These are phyloP conservation scores for Tretioscincus oriximinensis DNA, from an alignment of 2,113 vertebrate species.

Conservation along the genomic window DNA sequence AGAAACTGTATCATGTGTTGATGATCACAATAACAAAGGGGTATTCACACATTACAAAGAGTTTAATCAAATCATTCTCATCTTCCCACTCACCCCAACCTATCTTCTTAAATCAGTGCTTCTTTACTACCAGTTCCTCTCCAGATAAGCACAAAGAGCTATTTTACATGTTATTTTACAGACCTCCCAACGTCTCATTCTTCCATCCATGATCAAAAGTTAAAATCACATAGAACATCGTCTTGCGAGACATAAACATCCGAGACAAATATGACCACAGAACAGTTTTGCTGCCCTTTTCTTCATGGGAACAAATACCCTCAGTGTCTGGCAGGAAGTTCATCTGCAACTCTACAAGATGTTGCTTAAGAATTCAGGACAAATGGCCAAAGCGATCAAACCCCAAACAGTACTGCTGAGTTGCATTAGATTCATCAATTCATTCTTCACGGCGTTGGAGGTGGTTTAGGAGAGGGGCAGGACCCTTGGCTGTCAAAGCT, in stretches of 20 bases:
- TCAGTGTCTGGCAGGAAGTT: constrained; percentile 21
- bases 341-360: constrained; percentile 31
- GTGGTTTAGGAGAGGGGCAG: constrained; percentile 90
- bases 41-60: not conserved
- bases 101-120: not conserved
- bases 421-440: constrained; percentile 1
- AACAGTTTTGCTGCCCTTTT: constrained; percentile 63
- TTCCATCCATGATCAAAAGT: constrained; percentile 44
- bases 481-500: constrained; percentile 97
- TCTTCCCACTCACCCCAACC: rapidly evolving
- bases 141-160: not conserved
- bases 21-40: constrained; percentile 4
- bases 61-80: not conserved
- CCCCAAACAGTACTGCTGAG: constrained; percentile 43
- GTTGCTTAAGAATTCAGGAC: constrained; percentile 48
- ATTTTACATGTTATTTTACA: constrained; percentile 59
- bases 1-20: not conserved
- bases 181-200: constrained; percentile 26
- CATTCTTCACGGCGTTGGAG: constrained; percentile 83
- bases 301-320: constrained; percentile 45
- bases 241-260: constrained; percentile 71
- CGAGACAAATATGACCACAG: constrained; percentile 64
- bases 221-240: constrained; percentile 69
- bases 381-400: constrained; percentile 30
- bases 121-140: constrained; percentile 25